Conservation (phyloP, 2,888 invertebrate species). For the Pyralis farinalis region DNA sequence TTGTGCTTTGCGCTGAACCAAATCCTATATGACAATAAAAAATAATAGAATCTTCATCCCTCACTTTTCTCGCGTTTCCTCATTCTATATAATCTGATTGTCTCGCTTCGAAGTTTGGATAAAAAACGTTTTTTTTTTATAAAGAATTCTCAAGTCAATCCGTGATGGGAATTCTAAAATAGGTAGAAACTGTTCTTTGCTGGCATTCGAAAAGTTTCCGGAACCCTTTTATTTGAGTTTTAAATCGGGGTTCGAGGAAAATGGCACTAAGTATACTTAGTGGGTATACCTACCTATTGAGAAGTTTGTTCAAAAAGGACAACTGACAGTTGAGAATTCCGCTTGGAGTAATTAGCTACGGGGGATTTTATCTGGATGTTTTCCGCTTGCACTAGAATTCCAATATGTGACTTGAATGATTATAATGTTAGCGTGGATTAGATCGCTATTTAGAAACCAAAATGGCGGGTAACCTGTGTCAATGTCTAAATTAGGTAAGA, state of each 20-base stretch:
- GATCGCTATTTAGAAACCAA: slow-evolving; percentile 17
- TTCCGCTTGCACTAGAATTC: background rate
- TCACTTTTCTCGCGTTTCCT: slow-evolving; percentile 46
- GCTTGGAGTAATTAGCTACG: slow-evolving; percentile 2
- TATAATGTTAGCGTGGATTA: background rate
- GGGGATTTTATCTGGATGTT: slow-evolving; percentile 1
- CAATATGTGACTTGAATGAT: background rate
- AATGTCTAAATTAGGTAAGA: slow-evolving; percentile 50
- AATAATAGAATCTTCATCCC: slow-evolving; percentile 29
- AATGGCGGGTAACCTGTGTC: slow-evolving; percentile 20
- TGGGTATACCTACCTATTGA: too few species aligned
- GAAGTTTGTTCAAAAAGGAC: slow-evolving; percentile 6
- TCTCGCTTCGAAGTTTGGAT: slow-evolving; percentile 41
- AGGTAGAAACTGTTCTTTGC: slow-evolving; percentile 26
- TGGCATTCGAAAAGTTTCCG: slow-evolving; percentile 26
- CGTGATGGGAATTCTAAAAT: slow-evolving; percentile 41
- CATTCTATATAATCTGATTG: slow-evolving; percentile 46
- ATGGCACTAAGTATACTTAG: slow-evolving; percentile 1
- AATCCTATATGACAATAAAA: slow-evolving; percentile 62
- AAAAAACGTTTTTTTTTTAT: slow-evolving; percentile 46
- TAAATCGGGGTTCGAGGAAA: slow-evolving; percentile 2
- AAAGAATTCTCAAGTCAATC: slow-evolving; percentile 38
- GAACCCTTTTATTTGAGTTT: slow-evolving; percentile 8
- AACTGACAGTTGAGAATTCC: background rate
- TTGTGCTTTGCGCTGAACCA: slow-evolving; percentile 58